Percentiles rank a stretch among this genome's conserved stretches.
These are phyloP conservation scores for Cephalopterus ornatus DNA, from an alignment of 2,113 vertebrate species.

Conservation along the genomic window DNA sequence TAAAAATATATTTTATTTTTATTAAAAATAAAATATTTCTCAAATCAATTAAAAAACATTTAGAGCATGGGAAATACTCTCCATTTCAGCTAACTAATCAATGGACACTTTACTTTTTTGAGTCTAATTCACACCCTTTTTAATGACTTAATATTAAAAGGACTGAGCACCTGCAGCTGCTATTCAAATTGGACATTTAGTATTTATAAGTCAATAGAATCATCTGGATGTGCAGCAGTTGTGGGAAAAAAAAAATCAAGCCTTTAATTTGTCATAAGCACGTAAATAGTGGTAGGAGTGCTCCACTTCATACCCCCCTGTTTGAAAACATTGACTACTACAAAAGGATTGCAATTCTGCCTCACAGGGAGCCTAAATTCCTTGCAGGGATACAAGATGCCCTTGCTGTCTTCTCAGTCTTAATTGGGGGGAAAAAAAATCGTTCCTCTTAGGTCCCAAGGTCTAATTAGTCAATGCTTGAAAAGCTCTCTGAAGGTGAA, in stretches of 20 bases:
- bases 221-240: not conserved
- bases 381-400: not conserved
- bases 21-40: not conserved
- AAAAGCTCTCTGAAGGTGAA: constrained; percentile 14
- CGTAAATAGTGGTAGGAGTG: not conserved
- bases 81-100: not conserved
- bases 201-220: not conserved
- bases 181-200: not conserved
- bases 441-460: not conserved
- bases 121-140: not conserved
- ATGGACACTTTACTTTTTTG: not conserved
- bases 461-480: constrained; percentile 32
- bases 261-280: not conserved
- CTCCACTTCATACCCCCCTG: not conserved
- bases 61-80: not conserved
- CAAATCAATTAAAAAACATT: not conserved
- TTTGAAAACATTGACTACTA: not conserved
- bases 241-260: not conserved
- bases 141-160: not conserved
- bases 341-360: not conserved
- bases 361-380: not conserved
- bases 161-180: not conserved
- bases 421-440: not conserved
- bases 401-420: constrained; percentile 14
- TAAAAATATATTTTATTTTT: not conserved